Evolutionary conservation across 2,113 vertebrate genomes (phyloP).

Genomic region (Tringa solitaria): DNA sequence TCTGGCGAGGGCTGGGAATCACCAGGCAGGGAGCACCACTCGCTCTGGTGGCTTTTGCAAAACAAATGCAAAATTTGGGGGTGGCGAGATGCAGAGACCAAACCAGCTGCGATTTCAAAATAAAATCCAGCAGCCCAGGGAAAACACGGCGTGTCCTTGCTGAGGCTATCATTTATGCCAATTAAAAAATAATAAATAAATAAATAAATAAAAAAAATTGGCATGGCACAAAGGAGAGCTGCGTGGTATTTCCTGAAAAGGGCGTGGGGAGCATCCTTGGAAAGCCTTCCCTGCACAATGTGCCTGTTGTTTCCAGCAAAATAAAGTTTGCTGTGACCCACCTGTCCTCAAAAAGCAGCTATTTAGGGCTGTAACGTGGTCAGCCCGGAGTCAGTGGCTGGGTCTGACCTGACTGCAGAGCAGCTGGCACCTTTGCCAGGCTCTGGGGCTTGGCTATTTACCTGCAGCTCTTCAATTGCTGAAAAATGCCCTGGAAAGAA

Average conservation of each 20-base stretch:
- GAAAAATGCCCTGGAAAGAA: not conserved
- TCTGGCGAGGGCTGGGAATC: not conserved
- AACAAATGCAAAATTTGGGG: not conserved
- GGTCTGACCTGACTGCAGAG: not conserved
- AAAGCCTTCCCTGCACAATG: conserved; percentile 58
- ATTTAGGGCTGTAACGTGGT: conserved; percentile 46
- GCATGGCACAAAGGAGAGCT: conserved; percentile 55
- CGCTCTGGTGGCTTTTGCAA: not conserved
- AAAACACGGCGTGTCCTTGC: not conserved
- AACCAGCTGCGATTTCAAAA: not conserved
- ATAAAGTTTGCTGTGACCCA: conserved; percentile 52
- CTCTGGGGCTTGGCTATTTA: conserved; percentile 61
- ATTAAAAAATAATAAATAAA: conserved; percentile 17
- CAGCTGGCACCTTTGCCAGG: conserved; percentile 24
- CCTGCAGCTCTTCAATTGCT: conserved; percentile 38
- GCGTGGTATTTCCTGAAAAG: conserved; percentile 65
- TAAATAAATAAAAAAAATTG: not conserved
- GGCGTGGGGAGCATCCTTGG: conserved; percentile 68
- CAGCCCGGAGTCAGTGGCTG: not conserved
- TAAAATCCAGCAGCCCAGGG: not conserved
- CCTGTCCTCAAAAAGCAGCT: conserved; percentile 58
- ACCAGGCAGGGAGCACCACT: not conserved
- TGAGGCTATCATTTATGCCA: conserved; percentile 38
- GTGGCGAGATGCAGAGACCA: conserved; percentile 25
- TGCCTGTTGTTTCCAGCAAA: conserved; percentile 66